Conservation (phyloP, 2,113 vertebrate genomes). For the Tupaia tana region DNA sequence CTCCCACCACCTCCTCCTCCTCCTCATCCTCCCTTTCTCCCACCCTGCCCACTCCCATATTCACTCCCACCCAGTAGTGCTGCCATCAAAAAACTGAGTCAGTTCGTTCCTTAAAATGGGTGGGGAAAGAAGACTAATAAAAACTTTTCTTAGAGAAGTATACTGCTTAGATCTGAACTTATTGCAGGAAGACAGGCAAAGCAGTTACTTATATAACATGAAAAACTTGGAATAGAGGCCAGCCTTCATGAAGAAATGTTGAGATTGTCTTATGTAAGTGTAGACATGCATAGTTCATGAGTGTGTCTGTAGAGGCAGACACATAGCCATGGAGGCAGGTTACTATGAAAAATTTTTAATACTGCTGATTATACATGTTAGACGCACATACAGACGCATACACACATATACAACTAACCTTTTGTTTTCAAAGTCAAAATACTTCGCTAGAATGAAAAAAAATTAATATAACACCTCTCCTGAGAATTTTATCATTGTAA, state of each 20-base stretch:
- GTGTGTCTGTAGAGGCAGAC: background rate
- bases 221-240: constrained; percentile 50
- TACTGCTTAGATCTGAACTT: constrained; percentile 71
- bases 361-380: background rate
- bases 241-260: constrained; percentile 37
- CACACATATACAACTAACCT: background rate
- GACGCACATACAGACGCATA: too few species aligned
- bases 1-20: constrained; percentile 28
- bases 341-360: constrained; percentile 9
- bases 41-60: constrained; percentile 82
- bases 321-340: background rate
- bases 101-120: constrained; percentile 83
- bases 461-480: background rate
- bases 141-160: constrained; percentile 75
- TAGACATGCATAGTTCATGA: background rate
- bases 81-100: constrained; percentile 84
- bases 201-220: constrained; percentile 68
- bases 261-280: constrained; percentile 43
- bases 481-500: constrained; percentile 15
- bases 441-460: background rate
- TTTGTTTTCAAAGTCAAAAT: constrained; percentile 29
- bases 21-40: constrained; percentile 82
- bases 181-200: constrained; percentile 50
- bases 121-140: constrained; percentile 80
- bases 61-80: constrained; percentile 83